Conservation (phyloP, 2,797 vertebrate genomes). For the Cynopterus sphinx region DNA sequence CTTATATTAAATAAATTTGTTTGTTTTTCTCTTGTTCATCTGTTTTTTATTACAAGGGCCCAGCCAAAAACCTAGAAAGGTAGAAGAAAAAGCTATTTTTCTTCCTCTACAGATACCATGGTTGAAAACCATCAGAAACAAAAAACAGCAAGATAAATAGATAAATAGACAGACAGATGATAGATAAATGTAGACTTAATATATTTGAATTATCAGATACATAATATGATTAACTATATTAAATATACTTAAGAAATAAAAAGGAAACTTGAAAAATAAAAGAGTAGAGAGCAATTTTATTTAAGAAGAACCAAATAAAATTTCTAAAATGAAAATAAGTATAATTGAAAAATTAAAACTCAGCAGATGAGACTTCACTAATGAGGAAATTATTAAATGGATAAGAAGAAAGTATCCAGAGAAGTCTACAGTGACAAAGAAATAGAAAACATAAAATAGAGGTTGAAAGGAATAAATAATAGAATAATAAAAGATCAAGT, state of each 20-base stretch:
- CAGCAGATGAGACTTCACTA: not conserved
- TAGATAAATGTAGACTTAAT: not conserved
- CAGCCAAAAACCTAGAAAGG: not conserved
- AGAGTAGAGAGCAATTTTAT: not conserved
- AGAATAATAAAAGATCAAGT: not conserved
- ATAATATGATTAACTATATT: not conserved
- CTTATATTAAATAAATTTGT: not conserved
- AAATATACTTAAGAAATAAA: not conserved
- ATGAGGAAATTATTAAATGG: not conserved
- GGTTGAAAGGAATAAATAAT: not conserved
- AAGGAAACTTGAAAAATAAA: not conserved
- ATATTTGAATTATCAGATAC: not conserved
- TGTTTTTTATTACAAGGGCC: not conserved
- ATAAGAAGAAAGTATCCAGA: not conserved
- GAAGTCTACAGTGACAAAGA: not conserved
- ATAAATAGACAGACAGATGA: no score
- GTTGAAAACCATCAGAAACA: not conserved
- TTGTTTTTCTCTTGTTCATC: not conserved
- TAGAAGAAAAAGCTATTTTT: not conserved
- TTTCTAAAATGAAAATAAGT: slow-evolving; percentile 27
- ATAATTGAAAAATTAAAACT: slow-evolving; percentile 12
- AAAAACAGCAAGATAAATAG: not conserved
- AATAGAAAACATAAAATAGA: not conserved
- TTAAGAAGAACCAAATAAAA: slow-evolving; percentile 35
- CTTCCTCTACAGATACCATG: not conserved